phyloP scores from a whole-genome alignment of 2,888 invertebrate species.

The Tridacna crocea region DNA sequence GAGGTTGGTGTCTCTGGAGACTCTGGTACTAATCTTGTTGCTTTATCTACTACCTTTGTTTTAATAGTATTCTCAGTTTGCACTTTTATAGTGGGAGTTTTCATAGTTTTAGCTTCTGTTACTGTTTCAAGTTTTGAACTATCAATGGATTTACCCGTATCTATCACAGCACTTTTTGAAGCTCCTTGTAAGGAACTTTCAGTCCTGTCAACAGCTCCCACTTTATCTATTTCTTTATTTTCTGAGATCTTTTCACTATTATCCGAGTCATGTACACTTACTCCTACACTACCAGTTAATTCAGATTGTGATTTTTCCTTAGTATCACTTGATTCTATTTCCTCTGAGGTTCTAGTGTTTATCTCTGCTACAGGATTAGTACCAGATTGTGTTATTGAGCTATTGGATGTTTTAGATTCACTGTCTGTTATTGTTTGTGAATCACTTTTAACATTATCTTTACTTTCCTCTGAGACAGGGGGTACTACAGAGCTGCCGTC shows the following conservation, averaged over 20 bases:
- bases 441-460: slow-evolving; percentile 21
- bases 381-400: slow-evolving; percentile 29
- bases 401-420: slow-evolving; percentile 14
- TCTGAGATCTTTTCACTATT: slow-evolving; percentile 17
- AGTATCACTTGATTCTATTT: background rate
- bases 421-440: slow-evolving; percentile 5
- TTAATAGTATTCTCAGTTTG: background rate
- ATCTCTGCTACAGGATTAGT: slow-evolving; percentile 21
- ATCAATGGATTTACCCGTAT: slow-evolving; percentile 27
- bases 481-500: slow-evolving; percentile 33
- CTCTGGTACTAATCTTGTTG: slow-evolving; percentile 2
- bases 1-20: slow-evolving; percentile 43
- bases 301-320: background rate
- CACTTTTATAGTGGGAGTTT: background rate
- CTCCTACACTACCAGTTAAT: background rate
- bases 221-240: slow-evolving; percentile 11
- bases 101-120: background rate
- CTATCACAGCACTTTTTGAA: slow-evolving; percentile 35
- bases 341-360: background rate
- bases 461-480: slow-evolving; percentile 38
- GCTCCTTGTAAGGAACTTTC: slow-evolving; percentile 16
- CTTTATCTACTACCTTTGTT: background rate
- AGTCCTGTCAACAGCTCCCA: slow-evolving; percentile 7
- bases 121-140: background rate
- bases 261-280: background rate